A percentile compares a stretch with the other conserved stretches of the same genome.
These are phyloP conservation scores for Myotis vivesi DNA, from an alignment of 2,797 vertebrate species.

Conservation along the genomic window DNA sequence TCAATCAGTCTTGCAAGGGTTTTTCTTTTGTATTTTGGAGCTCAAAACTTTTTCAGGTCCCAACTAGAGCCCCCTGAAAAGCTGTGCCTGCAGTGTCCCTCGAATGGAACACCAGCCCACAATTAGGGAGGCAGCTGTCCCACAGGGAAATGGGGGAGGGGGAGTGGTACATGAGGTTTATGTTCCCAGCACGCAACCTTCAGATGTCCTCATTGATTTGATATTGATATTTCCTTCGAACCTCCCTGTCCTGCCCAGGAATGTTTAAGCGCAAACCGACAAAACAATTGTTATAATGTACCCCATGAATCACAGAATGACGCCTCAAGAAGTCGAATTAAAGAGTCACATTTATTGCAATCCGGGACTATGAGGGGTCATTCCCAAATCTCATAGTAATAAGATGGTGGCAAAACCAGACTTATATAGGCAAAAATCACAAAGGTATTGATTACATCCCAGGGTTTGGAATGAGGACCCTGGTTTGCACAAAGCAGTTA, in stretches of 20 bases:
- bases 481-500: too few species aligned
- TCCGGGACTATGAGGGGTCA: too few species aligned
- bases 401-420: too few species aligned
- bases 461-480: too few species aligned
- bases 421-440: too few species aligned
- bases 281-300: too few species aligned
- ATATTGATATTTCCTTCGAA: neutral
- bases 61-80: neutral
- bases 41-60: neutral
- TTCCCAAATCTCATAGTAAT: too few species aligned
- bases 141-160: neutral
- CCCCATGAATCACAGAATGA: too few species aligned
- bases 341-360: too few species aligned
- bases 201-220: neutral
- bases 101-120: neutral
- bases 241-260: neutral
- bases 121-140: neutral
- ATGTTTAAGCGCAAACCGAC: neutral
- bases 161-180: neutral
- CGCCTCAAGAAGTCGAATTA: too few species aligned
- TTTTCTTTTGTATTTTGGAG: neutral
- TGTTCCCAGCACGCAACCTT: neutral
- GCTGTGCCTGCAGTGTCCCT: neutral
- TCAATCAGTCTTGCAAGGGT: neutral
- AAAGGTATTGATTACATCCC: too few species aligned